Base-by-base conservation (phyloP, 2,113 vertebrate species). In the Neolamprologus toae region DNA sequence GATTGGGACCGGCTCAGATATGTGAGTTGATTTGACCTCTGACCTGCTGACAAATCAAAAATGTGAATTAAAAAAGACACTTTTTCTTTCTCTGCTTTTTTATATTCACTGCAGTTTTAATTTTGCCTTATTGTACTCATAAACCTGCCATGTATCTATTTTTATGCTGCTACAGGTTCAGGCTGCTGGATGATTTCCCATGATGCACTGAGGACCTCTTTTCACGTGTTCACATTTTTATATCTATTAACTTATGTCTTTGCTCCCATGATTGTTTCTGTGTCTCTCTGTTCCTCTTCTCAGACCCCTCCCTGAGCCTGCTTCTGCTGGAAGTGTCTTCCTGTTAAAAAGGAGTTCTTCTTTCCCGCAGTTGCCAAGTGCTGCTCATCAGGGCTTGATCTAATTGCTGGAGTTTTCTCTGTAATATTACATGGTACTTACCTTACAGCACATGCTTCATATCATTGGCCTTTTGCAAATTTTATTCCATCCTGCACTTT, bases 1-100 rank as follows among this genome's bases (percentile, higher is more conserved):
- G n/a, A 17, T 11, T 53, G 59, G 1, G 10, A 26, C 45, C 2
- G 4, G 19, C 45, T 88, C 33, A 4, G 35, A 37, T 21, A 54
- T 9, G 23, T 78, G 80, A 66, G 73, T 80, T 21, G 12, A 61
- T 40, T 82, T 88, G 81, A 88, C 81, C 55, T 88, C 73, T 89
- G 88, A 85, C 66, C 90, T 94, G 90, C 19, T 8, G 86, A 78
- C 19, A 0, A 45, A 83, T 13, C n/a, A 14, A 66, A 80, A 0
- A 31, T 31, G 4, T 78, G 73, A 78, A n/a, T 40, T 9, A 3
- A 73, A 47, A 73, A 47, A 28, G 0, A n/a, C 4, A 8, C 16
- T 47, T 76, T 10, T 76, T 76, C 71, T 47, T 45, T 45, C 23
- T 73, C 19, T 66, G 19, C 19, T 28, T 45, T 4, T 76, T 73